Conservation (phyloP, 1,140 invertebrate species). For the Bombus balteatus region DNA sequence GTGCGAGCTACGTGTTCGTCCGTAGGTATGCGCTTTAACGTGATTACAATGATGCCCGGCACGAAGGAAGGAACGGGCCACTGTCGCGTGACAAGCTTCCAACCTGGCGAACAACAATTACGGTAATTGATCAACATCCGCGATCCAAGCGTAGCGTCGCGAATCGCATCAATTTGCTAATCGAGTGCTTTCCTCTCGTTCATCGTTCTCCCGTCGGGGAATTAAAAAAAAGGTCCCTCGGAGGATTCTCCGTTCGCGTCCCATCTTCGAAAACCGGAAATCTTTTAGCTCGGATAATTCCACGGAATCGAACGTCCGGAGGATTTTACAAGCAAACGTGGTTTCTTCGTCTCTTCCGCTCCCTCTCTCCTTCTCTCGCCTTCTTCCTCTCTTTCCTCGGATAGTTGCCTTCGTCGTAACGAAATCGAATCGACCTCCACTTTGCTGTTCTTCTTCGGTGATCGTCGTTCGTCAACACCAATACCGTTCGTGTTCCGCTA, state of each 20-base stretch:
- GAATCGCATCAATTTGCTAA: constrained; percentile 60
- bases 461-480: background rate
- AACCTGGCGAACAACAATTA: constrained; percentile 46
- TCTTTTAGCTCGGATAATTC: background rate
- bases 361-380: too few species aligned
- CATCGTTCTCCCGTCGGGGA: background rate
- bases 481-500: background rate
- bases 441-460: fast-evolving
- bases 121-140: constrained; percentile 66
- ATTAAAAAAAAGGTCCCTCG: constrained; percentile 9
- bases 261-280: background rate
- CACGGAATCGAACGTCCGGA: background rate
- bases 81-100: constrained; percentile 51
- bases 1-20: background rate
- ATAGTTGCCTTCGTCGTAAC: background rate
- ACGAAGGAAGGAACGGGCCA: constrained; percentile 24
- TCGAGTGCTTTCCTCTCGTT: constrained; percentile 36
- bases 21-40: constrained; percentile 42
- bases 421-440: too few species aligned
- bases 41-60: constrained; percentile 41
- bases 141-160: constrained; percentile 40
- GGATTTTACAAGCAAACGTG: background rate
- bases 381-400: background rate
- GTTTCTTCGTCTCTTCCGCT: too few species aligned
- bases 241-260: background rate